A percentile compares a stretch with the other conserved stretches of the same genome.
Conservation (phyloP, 2,113 vertebrate genomes). For the Pterocles gutturalis region DNA sequence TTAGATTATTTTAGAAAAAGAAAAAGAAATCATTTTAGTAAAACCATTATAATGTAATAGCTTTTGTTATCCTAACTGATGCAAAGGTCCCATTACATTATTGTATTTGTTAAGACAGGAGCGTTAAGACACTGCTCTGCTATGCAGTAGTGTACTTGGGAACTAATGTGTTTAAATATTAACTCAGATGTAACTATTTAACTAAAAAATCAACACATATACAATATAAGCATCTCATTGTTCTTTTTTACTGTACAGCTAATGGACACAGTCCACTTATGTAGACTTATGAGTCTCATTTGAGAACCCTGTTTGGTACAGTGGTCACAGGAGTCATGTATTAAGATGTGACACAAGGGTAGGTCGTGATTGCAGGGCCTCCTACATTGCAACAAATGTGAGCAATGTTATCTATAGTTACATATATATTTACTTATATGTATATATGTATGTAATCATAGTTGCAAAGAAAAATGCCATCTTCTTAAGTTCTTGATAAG, state of each 20-base stretch:
- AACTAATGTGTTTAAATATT: neutral
- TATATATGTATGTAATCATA: neutral
- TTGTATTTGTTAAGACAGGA: neutral
- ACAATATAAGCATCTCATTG: neutral
- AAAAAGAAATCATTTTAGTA: neutral
- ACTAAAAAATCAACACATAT: neutral
- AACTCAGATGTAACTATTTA: neutral
- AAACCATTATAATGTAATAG: neutral
- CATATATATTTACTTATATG: neutral
- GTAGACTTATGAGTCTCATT: neutral
- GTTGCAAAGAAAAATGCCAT: neutral
- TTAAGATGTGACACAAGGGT: neutral
- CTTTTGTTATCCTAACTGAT: neutral
- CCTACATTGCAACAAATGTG: neutral
- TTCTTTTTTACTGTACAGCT: neutral
- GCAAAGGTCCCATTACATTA: neutral
- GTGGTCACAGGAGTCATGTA: accelerated
- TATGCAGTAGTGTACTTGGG: neutral
- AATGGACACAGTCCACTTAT: too few species aligned
- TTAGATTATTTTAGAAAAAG: neutral
- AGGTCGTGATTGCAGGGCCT: neutral
- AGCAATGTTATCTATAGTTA: neutral
- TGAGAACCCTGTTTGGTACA: neutral
- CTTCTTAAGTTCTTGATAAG: neutral
- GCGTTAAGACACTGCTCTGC: neutral